These are phyloP conservation scores for Pseudochirops cupreus DNA, from an alignment of 2,797 vertebrate genomes.

Conservation along the genomic window DNA sequence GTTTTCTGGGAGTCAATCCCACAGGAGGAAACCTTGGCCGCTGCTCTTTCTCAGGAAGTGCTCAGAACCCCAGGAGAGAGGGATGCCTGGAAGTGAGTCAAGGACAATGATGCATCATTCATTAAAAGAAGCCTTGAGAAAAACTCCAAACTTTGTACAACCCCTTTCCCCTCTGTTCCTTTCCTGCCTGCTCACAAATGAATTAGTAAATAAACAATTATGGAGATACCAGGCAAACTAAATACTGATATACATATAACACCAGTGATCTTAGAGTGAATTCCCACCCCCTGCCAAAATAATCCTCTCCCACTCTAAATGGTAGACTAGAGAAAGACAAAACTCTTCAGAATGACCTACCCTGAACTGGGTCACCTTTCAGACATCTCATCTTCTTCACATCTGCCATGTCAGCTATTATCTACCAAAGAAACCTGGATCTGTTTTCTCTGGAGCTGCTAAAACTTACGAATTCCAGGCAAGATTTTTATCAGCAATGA, in stretches of 20 bases:
- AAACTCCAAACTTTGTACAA: background rate
- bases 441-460: background rate
- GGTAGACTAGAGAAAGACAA: background rate
- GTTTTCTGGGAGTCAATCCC: slow-evolving; percentile 24
- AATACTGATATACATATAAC: background rate
- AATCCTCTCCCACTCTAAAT: background rate
- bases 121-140: background rate
- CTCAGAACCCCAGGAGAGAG: background rate
- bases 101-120: background rate
- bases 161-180: background rate
- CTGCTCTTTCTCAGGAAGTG: slow-evolving; percentile 32
- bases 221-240: background rate
- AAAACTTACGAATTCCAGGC: background rate
- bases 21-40: background rate
- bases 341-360: background rate
- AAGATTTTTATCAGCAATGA: background rate
- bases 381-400: background rate
- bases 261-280: background rate
- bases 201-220: background rate
- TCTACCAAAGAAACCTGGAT: background rate
- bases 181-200: background rate
- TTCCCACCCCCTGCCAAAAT: background rate
- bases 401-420: background rate
- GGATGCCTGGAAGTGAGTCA: background rate
- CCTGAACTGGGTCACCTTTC: background rate